Base-by-base conservation (phyloP, 92 coral and sea anemone species). In the Muricea muricata region DNA sequence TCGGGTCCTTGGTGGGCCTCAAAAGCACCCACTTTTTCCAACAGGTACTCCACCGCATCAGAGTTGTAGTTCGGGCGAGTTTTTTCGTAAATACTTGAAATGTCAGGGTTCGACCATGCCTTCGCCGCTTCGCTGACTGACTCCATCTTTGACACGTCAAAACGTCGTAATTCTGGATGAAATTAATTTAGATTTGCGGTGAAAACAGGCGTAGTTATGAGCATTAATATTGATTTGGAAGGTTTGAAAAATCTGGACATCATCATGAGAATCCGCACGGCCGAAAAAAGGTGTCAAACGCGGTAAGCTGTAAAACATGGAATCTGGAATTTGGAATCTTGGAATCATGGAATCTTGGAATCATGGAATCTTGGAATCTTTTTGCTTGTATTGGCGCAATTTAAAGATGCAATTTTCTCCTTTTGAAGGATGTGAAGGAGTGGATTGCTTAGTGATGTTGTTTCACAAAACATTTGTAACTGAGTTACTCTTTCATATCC, bases 1-100 rank as follows among this genome's bases (percentile, higher is more conserved):
- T 87, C 86, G 9, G 83, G 29, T 30, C 87, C 73, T 10, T 30
- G 18, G 25, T 40, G 75, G 18, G 29, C 35, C 15, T 75, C 68
- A 17, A 95, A 69, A 1, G 84, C 95, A 15, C 93, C 97, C 18
- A 95, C 78, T 41, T 89, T 86, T 55, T 84, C 83, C 15, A 95
- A 86, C 28, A 95, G 85, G 65, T 85, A 95, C 68, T 91, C 84
- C 46, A 91, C 95, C 35, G 97, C 89, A 57, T 89, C 95, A 34
- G 32, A 39, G 40, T 91, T 76, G 88, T 95, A 93, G 32, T 88
- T 84, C 29, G 98, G 97, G 66, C 98, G 84, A 30, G 88, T 97
- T 58, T 86, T 85, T 9, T 95, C 98, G 83, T 93, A 95, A 31
- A 87, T 45, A 29, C 65, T 14, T 10, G 86, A 29, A 12, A 78